phyloP scores from a whole-genome alignment of 2,113 vertebrate species.

The Rhineura floridana region DNA sequence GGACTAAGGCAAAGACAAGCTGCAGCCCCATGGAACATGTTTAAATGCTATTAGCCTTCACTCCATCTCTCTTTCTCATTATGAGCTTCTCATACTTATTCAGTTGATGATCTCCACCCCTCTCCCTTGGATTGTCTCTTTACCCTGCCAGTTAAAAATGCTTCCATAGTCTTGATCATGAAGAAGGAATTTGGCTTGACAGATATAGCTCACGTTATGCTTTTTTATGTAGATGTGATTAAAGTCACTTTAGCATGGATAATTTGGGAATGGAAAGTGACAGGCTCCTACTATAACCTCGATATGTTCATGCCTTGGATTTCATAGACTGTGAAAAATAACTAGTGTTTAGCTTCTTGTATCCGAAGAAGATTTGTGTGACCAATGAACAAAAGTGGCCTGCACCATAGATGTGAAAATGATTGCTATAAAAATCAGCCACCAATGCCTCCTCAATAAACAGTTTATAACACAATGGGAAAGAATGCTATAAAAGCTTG shows the following conservation, averaged over 20 bases:
- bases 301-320: neutral
- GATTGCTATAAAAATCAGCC: neutral
- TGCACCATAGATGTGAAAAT: neutral
- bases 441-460: neutral
- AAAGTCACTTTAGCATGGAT: constrained; percentile 43
- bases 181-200: constrained; percentile 24
- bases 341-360: constrained; percentile 9
- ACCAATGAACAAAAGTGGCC: constrained; percentile 11
- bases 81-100: constrained; percentile 4
- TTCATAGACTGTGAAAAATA: neutral
- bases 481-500: neutral
- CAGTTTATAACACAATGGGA: neutral
- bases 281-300: neutral
- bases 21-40: neutral
- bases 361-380: neutral
- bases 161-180: constrained; percentile 8
- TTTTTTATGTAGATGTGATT: constrained; percentile 51
- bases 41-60: neutral
- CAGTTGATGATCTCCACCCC: neutral
- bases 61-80: neutral
- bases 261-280: constrained; percentile 27
- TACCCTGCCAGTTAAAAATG: constrained; percentile 32
- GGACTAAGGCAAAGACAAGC: too few species aligned
- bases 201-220: constrained; percentile 32
- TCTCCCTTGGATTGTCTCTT: constrained; percentile 23